Conservation (phyloP, 2,797 vertebrate species). For the Perodicticus potto region DNA sequence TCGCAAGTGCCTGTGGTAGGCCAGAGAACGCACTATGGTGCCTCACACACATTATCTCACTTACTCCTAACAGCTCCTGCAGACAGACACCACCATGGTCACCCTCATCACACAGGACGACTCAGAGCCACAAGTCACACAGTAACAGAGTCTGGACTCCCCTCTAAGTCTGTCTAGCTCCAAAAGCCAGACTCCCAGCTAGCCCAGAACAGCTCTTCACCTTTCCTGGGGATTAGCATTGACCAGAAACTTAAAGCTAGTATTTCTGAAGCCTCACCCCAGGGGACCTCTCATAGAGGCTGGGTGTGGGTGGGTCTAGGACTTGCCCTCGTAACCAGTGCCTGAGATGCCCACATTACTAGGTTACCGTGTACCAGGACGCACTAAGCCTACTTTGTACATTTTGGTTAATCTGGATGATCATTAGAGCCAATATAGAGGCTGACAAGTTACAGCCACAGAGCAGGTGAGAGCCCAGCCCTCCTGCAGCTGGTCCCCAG, state of each 20-base stretch:
- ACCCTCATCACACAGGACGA: fast-evolving
- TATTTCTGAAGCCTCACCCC: not conserved
- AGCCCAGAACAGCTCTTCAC: not conserved
- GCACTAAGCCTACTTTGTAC: not conserved
- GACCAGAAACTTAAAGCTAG: not conserved
- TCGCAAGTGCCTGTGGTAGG: fast-evolving
- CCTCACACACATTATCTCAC: not conserved
- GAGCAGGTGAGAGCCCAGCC: not conserved
- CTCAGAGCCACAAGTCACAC: not conserved
- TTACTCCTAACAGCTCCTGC: not conserved
- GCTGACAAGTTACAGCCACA: not conserved
- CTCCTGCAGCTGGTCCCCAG: not conserved
- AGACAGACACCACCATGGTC: not conserved
- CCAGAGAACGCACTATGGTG: not conserved
- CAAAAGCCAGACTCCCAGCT: not conserved
- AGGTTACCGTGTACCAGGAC: fast-evolving
- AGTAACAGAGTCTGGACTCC: not conserved
- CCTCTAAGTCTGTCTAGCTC: not conserved
- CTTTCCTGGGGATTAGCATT: not conserved
- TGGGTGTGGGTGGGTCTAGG: not conserved
- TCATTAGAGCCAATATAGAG: not conserved
- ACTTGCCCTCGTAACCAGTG: not conserved
- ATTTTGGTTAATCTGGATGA: not conserved
- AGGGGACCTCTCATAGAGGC: not conserved
- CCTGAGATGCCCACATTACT: not conserved